These are phyloP conservation scores for Gymnosoma rotundatum DNA, from an alignment of 2,888 invertebrate species.

Conservation along the genomic window DNA sequence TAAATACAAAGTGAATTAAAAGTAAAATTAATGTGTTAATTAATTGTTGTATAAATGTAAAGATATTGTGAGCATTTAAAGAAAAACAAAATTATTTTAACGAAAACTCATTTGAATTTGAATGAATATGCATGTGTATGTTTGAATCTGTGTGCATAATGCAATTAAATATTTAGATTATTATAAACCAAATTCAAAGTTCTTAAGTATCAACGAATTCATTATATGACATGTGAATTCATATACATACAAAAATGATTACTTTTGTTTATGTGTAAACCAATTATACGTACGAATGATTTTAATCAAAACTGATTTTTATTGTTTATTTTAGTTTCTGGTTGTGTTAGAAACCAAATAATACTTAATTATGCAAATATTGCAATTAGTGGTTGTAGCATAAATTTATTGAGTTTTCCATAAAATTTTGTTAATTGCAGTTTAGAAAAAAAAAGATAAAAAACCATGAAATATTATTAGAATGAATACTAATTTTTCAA, in stretches of 20 bases:
- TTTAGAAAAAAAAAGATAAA: background rate
- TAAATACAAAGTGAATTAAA: too few species aligned
- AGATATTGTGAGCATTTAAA: background rate
- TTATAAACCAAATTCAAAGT: background rate
- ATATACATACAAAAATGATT: background rate
- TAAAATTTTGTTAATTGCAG: conserved; percentile 52
- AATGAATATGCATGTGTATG: background rate
- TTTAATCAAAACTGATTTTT: conserved; percentile 25
- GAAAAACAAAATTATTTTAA: too few species aligned
- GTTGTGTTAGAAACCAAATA: conserved; percentile 36
- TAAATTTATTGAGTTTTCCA: conserved; percentile 55
- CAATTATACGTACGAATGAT: background rate
- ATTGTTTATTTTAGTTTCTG: conserved; percentile 20
- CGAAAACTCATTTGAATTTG: background rate
- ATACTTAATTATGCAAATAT: conserved; percentile 64
- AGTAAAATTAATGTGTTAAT: too few species aligned
- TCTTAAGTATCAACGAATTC: conserved; percentile 37
- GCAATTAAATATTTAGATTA: conserved; percentile 53
- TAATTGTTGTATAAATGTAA: background rate
- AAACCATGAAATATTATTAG: too few species aligned
- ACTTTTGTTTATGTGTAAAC: background rate
- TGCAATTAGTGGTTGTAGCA: conserved; percentile 68
- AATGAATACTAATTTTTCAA: too few species aligned
- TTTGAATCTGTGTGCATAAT: background rate
- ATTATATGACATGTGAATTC: conserved; percentile 44